These are phyloP conservation scores for Theocolax elegans DNA, from an alignment of 1,140 invertebrate species.

Conservation along the genomic window DNA sequence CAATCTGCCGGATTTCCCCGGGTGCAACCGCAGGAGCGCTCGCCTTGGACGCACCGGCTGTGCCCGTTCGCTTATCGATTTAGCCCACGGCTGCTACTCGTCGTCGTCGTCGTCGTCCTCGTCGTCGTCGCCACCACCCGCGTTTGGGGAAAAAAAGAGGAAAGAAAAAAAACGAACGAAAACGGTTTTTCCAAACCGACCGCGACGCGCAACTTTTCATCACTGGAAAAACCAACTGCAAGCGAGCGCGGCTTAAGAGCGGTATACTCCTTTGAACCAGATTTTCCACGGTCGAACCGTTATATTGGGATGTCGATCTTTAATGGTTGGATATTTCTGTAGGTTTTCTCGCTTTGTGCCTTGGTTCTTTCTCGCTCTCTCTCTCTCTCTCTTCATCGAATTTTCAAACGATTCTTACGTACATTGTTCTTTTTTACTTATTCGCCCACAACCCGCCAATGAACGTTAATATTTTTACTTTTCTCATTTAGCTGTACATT, in stretches of 20 bases:
- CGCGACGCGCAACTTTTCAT: background rate
- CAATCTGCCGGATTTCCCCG: background rate
- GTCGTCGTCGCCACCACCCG: too few species aligned
- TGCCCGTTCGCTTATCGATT: conserved; percentile 10
- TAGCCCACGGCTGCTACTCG: background rate
- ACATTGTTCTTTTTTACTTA: background rate
- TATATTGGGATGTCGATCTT: conserved; percentile 13
- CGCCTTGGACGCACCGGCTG: too few species aligned
- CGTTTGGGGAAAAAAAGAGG: conserved; percentile 1
- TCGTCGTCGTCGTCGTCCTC: too few species aligned
- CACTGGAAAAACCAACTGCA: background rate
- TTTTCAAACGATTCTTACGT: background rate
- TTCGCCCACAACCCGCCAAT: too few species aligned
- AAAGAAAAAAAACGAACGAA: background rate
- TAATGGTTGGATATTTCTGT: conserved; percentile 15
- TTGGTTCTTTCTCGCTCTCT: background rate
- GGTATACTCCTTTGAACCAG: conserved; percentile 5
- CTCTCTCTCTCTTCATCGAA: background rate
- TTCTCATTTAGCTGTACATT: background rate
- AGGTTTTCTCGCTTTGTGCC: too few species aligned
- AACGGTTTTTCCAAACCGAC: too few species aligned
- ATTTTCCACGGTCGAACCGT: background rate
- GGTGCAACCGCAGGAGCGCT: background rate
- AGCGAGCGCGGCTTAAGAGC: background rate
- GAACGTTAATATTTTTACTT: background rate